Percentiles rank a stretch among this genome's conserved stretches.
Conservation (phyloP, 1,140 invertebrate genomes). For the Reticulitermes speratus region DNA sequence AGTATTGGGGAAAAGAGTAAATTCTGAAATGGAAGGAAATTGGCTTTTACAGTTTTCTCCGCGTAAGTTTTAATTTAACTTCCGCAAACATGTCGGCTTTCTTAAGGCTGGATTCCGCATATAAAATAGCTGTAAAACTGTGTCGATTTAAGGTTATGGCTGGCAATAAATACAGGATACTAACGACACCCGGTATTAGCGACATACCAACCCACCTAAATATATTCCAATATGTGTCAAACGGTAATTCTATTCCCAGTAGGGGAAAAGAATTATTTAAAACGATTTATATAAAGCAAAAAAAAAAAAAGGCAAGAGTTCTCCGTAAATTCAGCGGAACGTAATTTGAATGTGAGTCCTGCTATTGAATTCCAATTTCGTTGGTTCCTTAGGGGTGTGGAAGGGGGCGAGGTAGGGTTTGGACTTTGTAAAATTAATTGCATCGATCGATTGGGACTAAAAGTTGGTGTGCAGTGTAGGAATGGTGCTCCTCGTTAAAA, state of each 20-base stretch:
- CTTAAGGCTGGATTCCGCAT: too few relatives aligned
- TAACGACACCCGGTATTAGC: not conserved
- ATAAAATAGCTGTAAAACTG: too few relatives aligned
- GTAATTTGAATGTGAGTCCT: constrained; percentile 2
- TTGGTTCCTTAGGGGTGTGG: not conserved
- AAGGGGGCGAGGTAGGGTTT: not conserved
- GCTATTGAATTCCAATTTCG: constrained; percentile 8
- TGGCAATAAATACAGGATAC: too few relatives aligned
- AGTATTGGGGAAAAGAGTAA: too few relatives aligned
- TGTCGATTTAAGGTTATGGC: too few relatives aligned
- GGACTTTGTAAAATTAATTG: constrained; percentile 19
- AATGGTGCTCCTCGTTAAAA: not conserved
- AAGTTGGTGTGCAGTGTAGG: not conserved
- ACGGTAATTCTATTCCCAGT: not conserved
- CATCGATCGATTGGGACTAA: not conserved
- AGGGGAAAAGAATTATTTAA: not conserved
- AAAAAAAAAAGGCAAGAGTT: not conserved
- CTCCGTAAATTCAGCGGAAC: not conserved
- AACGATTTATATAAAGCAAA: not conserved
- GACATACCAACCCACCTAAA: not conserved
- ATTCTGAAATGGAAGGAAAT: too few relatives aligned
- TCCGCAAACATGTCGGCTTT: too few relatives aligned
- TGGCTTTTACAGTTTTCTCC: too few relatives aligned
- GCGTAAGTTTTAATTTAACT: too few relatives aligned
- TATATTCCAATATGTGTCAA: not conserved